These are phyloP conservation scores for Lapara coniferarum DNA, from an alignment of 2,888 invertebrate species.

Conservation along the genomic window DNA sequence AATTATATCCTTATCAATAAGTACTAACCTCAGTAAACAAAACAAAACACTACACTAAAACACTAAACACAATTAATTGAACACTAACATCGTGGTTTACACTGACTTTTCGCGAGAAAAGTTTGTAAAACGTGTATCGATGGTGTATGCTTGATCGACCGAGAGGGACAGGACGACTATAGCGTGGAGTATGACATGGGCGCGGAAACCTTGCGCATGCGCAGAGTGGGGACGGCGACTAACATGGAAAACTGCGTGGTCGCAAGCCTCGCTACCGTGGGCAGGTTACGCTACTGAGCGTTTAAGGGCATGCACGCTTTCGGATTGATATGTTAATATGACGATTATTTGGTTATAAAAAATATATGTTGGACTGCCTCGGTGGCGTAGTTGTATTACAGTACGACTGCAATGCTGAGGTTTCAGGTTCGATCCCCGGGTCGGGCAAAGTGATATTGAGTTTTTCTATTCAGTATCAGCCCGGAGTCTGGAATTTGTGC, in stretches of 20 bases:
- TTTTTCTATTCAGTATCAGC: no score
- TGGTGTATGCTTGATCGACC: constrained; percentile 62
- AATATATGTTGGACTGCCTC: neutral
- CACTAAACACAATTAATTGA: constrained; percentile 24
- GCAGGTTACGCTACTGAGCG: constrained; percentile 11
- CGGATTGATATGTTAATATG: neutral
- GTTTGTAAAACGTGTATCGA: constrained; percentile 64
- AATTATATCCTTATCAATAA: neutral
- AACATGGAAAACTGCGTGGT: constrained; percentile 70
- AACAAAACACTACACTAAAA: constrained; percentile 27
- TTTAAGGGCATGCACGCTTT: constrained; percentile 7
- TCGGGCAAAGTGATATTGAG: no score
- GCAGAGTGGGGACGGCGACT: constrained; percentile 72
- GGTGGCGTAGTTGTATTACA: no score
- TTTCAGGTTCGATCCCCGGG: no score
- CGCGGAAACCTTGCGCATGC: constrained; percentile 57
- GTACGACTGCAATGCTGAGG: no score
- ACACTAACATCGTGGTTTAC: constrained; percentile 46
- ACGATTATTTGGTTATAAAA: neutral
- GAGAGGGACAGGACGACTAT: constrained; percentile 66
- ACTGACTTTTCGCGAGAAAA: constrained; percentile 78
- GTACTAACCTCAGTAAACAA: constrained; percentile 35
- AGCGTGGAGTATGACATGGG: constrained; percentile 43
- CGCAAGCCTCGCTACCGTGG: constrained; percentile 48
- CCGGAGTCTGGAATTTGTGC: no score